phyloP scores from a whole-genome alignment of 2,888 invertebrate genomes.

The Rotaria sp. region DNA sequence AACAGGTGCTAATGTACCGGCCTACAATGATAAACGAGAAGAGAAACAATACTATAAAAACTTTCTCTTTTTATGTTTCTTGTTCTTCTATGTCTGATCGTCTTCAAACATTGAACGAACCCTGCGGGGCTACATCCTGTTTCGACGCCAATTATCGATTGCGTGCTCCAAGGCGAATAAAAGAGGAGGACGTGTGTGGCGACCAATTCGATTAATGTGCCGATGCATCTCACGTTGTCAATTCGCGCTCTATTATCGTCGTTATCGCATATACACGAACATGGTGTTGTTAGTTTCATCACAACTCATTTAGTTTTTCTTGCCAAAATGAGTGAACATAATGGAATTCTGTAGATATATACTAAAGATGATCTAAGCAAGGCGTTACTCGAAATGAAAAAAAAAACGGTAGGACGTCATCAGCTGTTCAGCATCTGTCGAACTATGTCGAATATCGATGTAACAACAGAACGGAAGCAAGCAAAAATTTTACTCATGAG shows the following conservation, averaged over 20 bases:
- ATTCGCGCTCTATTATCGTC: background rate
- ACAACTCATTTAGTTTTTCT: background rate
- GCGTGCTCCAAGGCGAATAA: slow-evolving; percentile 6
- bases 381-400: background rate
- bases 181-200: background rate
- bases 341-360: background rate
- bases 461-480: background rate
- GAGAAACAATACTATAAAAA: background rate
- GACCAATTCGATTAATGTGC: slow-evolving; percentile 1
- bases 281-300: background rate
- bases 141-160: slow-evolving; percentile 13
- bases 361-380: background rate
- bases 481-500: background rate
- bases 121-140: background rate
- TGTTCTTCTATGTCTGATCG: background rate
- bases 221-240: slow-evolving; percentile 2
- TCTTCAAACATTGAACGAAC: background rate
- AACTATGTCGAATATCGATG: background rate
- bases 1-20: background rate
- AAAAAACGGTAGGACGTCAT: background rate
- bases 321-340: background rate
- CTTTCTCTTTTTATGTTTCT: background rate
- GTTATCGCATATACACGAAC: background rate
- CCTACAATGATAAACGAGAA: background rate
- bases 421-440: background rate